Percentiles rank a stretch among this genome's conserved stretches.
phyloP scores from a whole-genome alignment of 1,140 invertebrate genomes.

The Cotesia vestalis region DNA sequence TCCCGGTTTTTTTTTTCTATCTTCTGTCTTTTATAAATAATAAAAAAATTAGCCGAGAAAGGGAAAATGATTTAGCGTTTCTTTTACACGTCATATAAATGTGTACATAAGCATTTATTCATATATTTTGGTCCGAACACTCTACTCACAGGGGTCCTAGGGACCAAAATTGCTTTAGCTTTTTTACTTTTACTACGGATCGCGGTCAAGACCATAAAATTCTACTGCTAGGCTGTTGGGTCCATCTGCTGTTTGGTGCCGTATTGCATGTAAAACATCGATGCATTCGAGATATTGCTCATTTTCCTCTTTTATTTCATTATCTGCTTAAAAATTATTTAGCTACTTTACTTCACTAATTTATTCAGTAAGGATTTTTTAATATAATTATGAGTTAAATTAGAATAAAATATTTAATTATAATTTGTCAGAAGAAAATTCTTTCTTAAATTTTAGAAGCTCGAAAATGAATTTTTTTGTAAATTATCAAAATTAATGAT shows the following conservation, averaged over 20 bases:
- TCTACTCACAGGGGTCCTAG: neutral
- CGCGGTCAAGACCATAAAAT: conserved; percentile 35
- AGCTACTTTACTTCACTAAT: no score
- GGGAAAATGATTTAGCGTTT: neutral
- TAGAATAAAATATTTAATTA: no score
- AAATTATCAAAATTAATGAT: conserved; percentile 23
- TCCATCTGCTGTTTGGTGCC: conserved; percentile 28
- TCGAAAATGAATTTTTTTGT: no score
- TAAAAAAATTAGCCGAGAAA: neutral
- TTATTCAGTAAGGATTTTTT: conserved; percentile 24
- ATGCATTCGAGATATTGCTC: conserved; percentile 30
- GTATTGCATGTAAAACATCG: conserved; percentile 36
- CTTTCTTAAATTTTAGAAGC: no score
- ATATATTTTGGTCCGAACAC: neutral
- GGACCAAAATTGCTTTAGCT: conserved; percentile 12
- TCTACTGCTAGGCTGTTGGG: conserved; percentile 30
- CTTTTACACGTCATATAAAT: neutral
- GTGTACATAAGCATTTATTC: neutral
- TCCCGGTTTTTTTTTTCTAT: neutral
- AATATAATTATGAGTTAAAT: no score
- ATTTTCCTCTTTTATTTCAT: conserved; percentile 1
- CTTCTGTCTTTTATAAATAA: neutral
- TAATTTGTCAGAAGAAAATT: no score
- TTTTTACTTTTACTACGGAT: conserved; percentile 23
- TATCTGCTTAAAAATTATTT: neutral